Evolutionary conservation across 2,797 vertebrate genomes (phyloP), one percentile per base, ranked within the genome.

Genomic region (Fratercula arctica): DNA sequence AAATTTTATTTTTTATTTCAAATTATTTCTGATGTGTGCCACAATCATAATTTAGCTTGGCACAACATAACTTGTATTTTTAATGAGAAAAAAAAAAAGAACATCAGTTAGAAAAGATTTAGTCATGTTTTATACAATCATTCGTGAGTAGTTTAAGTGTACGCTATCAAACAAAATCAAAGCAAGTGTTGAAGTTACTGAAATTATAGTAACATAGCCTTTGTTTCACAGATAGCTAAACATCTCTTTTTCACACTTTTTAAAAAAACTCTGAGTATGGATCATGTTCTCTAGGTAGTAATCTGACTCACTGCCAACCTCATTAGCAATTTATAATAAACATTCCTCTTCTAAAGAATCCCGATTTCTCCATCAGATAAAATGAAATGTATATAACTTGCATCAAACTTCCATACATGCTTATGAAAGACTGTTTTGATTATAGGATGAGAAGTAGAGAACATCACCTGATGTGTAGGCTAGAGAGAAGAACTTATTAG

Each of bases 311-410:
- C 37, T 86, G 66, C 59, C 73, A 84, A 61, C 26, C 56, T 93
- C 89, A 67, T 92, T 80, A 92, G 60, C 25, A 70, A 90, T 86
- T 78, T 84, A 73, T 54, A 79, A 90, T 50, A 91, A 81, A 60
- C 9, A 17, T 56, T 86, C 72, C 31, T 90, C 92, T 79, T 72
- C 59, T 73, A 69, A 89, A 95, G 46, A 59, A 78, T 69, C 16
- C 33, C 10, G 26, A 91, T 90, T 86, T 84, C 50, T 75, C 1
- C 5, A 63, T 76, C 51, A 89, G 56, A 93, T 88, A 86, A 88
- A 61, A 70, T 69, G 15, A 93, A 89, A 83, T 39, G 69, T 66
- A 69, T 54, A 3, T 61, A 95, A 81, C 51, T 94, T 94, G 56
- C 78, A 89, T 76, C 69, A 67, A 76, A 75, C 46, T 79, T 81